These are phyloP conservation scores for Chloroceryle inda DNA, from an alignment of 2,797 vertebrate genomes.

Conservation along the genomic window DNA sequence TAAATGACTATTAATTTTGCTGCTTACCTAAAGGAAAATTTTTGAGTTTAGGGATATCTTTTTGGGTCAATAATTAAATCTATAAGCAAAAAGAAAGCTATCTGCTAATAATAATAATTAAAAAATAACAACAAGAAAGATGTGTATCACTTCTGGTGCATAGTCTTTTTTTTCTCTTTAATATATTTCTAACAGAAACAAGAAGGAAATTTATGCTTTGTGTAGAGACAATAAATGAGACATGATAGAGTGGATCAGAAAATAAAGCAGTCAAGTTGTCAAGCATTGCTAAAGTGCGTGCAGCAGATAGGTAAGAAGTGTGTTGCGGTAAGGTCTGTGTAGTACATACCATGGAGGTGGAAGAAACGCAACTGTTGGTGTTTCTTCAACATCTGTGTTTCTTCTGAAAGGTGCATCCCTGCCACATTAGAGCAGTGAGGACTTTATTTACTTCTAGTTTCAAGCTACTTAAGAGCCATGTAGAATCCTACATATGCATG, in stretches of 20 bases:
- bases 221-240: not conserved
- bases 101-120: not conserved
- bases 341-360: not conserved
- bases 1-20: not conserved
- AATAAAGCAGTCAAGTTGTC: not conserved
- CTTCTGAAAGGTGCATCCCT: not conserved
- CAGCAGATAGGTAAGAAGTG: not conserved
- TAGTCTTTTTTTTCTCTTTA: not conserved
- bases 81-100: not conserved
- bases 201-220: not conserved
- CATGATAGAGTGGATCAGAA: not conserved
- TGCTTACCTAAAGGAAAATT: not conserved
- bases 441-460: not conserved
- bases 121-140: not conserved
- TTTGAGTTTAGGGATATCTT: not conserved
- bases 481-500: not conserved
- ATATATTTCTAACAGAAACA: not conserved
- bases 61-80: not conserved
- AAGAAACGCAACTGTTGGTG: not conserved
- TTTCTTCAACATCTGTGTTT: not conserved
- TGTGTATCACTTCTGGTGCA: not conserved
- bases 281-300: not conserved
- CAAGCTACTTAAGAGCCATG: not conserved
- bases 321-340: not conserved
- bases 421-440: rapidly evolving